Evolutionary conservation across 2,113 vertebrate species (phyloP).

Genomic region (Rhadina sibilatrix): DNA sequence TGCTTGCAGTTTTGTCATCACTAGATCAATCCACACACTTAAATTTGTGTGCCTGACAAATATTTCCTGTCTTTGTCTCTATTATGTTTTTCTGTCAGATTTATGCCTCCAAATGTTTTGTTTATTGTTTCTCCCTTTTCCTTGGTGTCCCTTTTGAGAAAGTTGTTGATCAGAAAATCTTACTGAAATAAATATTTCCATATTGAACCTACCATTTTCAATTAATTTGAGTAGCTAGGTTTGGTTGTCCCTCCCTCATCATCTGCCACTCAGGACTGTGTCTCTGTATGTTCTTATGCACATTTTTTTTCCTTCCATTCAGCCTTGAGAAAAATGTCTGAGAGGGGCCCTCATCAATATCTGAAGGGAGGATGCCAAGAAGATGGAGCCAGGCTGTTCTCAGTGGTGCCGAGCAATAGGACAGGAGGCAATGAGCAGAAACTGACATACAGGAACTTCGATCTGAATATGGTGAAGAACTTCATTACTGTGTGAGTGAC

Average conservation of each 20-base stretch:
- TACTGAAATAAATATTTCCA: not conserved
- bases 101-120: not conserved
- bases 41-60: not conserved
- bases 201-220: not conserved
- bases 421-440: not conserved
- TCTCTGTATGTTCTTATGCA: not conserved
- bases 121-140: not conserved
- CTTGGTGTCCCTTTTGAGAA: not conserved
- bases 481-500: too few relatives aligned
- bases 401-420: accelerated
- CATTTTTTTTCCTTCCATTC: not conserved
- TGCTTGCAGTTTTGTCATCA: not conserved
- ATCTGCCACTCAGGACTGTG: not conserved
- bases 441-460: accelerated
- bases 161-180: not conserved
- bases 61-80: not conserved
- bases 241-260: not conserved
- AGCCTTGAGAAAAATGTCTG: not conserved
- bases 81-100: not conserved
- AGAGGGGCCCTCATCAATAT: not conserved
- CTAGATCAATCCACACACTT: not conserved
- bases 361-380: not conserved
- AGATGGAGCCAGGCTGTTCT: not conserved
- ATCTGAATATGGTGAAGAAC: not conserved
- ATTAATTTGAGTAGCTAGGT: not conserved